phyloP scores from a whole-genome alignment of 1,140 invertebrate species.

The Drosophila bipectinata region DNA sequence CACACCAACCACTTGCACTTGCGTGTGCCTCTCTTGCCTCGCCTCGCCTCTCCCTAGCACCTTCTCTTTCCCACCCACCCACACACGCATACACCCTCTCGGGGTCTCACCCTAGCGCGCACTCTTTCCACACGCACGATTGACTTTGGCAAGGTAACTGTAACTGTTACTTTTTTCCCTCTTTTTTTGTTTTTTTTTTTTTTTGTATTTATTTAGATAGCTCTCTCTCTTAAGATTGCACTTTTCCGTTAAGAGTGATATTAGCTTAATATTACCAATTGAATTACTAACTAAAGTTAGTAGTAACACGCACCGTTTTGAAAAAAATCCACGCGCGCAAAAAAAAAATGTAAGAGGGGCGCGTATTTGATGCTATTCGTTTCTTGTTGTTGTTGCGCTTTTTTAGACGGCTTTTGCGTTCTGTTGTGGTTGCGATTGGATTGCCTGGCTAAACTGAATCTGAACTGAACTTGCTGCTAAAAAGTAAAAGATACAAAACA shows the following conservation, averaged over 20 bases:
- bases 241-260: conserved; percentile 12
- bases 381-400: conserved; percentile 63
- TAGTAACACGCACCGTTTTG: conserved; percentile 53
- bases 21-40: conserved; percentile 24
- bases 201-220: background rate
- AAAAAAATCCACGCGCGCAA: conserved; percentile 57
- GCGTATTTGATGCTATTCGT: conserved; percentile 53
- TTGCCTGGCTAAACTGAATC: conserved; percentile 26
- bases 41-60: background rate
- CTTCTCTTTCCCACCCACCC: background rate
- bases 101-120: background rate
- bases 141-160: conserved; percentile 22
- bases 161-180: conserved; percentile 40
- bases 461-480: conserved; percentile 77
- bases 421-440: conserved; percentile 11
- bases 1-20: conserved; percentile 72
- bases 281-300: background rate
- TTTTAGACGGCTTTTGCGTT: conserved; percentile 18
- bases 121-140: conserved; percentile 15
- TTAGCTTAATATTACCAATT: conserved; percentile 6
- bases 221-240: conserved; percentile 22
- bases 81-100: background rate
- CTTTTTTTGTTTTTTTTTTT: conserved; percentile 9
- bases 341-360: conserved; percentile 18
- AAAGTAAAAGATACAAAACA: conserved; percentile 80